These are phyloP conservation scores for Galago senegalensis DNA, from an alignment of 2,797 vertebrate species.

Conservation along the genomic window DNA sequence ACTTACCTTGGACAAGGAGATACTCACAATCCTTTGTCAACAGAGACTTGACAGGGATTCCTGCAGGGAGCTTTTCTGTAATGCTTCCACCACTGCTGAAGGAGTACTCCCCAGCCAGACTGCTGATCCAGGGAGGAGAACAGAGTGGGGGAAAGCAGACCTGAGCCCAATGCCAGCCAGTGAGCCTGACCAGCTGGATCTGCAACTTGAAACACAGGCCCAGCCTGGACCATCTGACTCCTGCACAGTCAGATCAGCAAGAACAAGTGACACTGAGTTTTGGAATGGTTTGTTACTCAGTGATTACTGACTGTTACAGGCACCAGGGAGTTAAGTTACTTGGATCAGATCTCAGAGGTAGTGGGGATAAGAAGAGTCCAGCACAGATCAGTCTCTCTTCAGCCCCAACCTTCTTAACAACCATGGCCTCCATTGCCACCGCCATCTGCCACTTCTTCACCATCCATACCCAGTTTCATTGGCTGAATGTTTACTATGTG, in stretches of 20 bases:
- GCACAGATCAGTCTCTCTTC: neutral
- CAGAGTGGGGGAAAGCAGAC: neutral
- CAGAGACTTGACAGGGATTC: constrained; percentile 1
- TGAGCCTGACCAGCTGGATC: neutral
- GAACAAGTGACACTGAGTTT: neutral
- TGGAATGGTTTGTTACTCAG: neutral
- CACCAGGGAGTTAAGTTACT: neutral
- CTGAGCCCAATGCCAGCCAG: neutral
- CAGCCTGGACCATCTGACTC: neutral
- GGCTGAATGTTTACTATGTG: neutral
- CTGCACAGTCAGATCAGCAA: neutral
- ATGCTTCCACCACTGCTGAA: neutral
- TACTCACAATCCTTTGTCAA: neutral
- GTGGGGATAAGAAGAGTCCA: neutral
- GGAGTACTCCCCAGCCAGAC: neutral
- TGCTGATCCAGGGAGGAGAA: neutral
- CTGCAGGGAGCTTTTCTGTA: neutral
- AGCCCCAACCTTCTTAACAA: neutral
- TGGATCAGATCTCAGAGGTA: neutral
- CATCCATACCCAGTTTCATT: neutral
- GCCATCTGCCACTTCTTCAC: neutral
- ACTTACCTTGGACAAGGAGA: neutral
- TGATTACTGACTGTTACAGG: neutral
- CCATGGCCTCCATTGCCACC: neutral
- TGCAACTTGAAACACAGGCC: neutral